Evolutionary conservation across 2,113 vertebrate species (phyloP), one percentile per base, ranked within the genome.

Genomic region (Amphilophus citrinellus): DNA sequence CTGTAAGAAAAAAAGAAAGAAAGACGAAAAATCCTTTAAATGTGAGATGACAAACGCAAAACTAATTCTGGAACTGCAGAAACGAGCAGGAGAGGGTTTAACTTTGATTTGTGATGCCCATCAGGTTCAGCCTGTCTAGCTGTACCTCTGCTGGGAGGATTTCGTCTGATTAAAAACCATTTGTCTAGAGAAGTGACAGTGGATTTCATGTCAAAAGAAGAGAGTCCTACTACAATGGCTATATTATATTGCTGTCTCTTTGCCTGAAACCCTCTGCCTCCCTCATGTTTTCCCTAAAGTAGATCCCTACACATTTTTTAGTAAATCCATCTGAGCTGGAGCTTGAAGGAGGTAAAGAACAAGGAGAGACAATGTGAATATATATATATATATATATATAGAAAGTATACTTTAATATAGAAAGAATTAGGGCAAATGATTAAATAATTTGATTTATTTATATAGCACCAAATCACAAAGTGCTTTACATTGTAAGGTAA

Each of bases 131-230:
- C 82, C 77, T 59, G 66, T 82, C 68, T 88, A 58, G 4, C 71
- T 39, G 18, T 85, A 58, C 66, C 75, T 90, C 78, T 86, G 81
- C 47, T 85, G 80, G 78, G 80, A 85, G 71, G 83, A 83, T 60
- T 80, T 68, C 83, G 62, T 87, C 85, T 86, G 85, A 91, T 93
- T 90, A 90, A 85, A 90, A 90, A 83, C 78, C 77, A 88, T 92
- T 92, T 88, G 86, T 89, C 82, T 93, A 5, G 0, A 80, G 83
- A 77, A 85, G 71, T 84, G 65, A 84, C 61, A n/a, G 18, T 5
- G 27, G 78, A 80, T 84, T 62, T 84, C 76, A 88, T 53, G 44
- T 66, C 3, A 57, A 61, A 53, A 77, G 47, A 87, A 79, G 56
- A 59, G 27, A 82, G 42, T 61, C 77, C 79, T 80, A 59, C 68